These are phyloP conservation scores for Cyclina sinensis DNA, from an alignment of 1,140 invertebrate species.

Conservation along the genomic window DNA sequence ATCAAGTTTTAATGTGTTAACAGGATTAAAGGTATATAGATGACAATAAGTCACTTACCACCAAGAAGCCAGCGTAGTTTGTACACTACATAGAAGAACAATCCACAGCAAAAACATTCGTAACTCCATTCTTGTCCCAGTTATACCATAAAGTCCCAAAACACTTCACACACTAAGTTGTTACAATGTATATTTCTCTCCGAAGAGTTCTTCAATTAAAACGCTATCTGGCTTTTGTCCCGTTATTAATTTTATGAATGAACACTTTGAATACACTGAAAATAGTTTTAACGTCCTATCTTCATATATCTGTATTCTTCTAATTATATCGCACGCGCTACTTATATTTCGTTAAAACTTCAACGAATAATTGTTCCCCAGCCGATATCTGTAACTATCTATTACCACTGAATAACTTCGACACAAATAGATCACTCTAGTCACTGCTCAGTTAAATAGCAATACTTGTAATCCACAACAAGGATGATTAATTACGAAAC, in stretches of 20 bases:
- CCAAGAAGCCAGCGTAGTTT: constrained; percentile 39
- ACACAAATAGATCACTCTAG: not conserved
- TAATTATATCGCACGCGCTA: not conserved
- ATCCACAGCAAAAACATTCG: not conserved
- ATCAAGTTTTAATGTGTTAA: no score
- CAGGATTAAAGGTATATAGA: not conserved
- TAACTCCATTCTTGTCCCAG: not conserved
- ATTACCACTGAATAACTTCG: not conserved
- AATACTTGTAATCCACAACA: constrained; percentile 21
- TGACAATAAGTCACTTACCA: constrained; percentile 49
- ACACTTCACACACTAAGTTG: not conserved
- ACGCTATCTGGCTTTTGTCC: not conserved
- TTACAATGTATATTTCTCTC: not conserved
- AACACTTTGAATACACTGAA: constrained; percentile 18
- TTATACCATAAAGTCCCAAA: not conserved
- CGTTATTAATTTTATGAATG: constrained; percentile 50
- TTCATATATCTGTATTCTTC: not conserved
- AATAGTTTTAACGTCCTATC: not conserved
- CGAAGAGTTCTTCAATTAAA: not conserved
- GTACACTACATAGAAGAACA: not conserved
- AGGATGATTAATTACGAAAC: not conserved
- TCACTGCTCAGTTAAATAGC: not conserved
- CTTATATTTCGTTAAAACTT: not conserved
- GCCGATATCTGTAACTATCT: not conserved
- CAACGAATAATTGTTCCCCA: not conserved